phyloP scores from a whole-genome alignment of 1,140 invertebrate species.

The Harpegnathos saltator region DNA sequence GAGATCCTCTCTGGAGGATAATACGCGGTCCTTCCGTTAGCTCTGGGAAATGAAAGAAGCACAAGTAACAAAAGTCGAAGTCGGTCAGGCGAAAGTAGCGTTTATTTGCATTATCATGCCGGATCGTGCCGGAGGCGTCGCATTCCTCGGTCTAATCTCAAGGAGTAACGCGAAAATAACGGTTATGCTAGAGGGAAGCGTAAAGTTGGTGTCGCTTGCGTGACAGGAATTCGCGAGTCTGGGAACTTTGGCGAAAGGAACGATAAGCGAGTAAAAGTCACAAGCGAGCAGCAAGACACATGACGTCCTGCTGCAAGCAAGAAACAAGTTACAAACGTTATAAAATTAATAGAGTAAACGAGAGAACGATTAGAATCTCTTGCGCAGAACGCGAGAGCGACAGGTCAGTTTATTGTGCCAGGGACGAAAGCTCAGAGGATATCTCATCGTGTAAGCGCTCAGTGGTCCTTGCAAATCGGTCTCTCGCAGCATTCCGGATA shows the following conservation, averaged over 20 bases:
- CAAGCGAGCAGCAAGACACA: too few relatives aligned
- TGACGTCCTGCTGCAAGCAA: neutral
- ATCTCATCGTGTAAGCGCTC: neutral
- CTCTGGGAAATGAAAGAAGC: neutral
- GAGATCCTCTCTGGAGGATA: neutral
- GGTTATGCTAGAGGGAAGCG: neutral
- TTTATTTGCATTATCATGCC: constrained; percentile 17
- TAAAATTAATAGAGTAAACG: too few relatives aligned
- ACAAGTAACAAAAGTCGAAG: constrained; percentile 5
- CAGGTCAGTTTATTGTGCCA: neutral
- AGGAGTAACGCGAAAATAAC: neutral
- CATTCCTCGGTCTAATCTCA: neutral
- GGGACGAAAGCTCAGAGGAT: neutral
- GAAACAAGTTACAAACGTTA: neutral
- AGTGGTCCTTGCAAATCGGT: constrained; percentile 32
- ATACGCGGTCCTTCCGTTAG: neutral
- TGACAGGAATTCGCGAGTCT: neutral
- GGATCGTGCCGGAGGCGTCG: neutral
- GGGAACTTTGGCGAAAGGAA: too few relatives aligned
- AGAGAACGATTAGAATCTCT: too few relatives aligned
- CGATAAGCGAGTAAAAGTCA: too few relatives aligned
- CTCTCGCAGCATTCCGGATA: constrained; percentile 55
- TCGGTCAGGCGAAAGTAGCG: neutral
- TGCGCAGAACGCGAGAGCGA: too few relatives aligned
- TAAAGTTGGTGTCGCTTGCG: constrained; percentile 5